phyloP scores from a whole-genome alignment of 2,113 vertebrate species.

The Petrocephalus zakoni region DNA sequence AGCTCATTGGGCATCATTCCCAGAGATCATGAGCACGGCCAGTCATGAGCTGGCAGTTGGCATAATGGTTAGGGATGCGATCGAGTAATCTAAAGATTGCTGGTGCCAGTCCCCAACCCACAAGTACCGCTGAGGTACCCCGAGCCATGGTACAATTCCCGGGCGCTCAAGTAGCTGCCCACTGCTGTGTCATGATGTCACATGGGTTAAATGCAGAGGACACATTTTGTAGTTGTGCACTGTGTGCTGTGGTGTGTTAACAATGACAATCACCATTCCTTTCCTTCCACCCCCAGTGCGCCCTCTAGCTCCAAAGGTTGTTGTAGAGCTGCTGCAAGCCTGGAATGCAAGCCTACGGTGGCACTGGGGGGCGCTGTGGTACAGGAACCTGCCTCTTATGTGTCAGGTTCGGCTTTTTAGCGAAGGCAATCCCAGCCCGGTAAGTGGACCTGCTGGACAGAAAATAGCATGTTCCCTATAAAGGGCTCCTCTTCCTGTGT shows the following conservation, averaged over 20 bases:
- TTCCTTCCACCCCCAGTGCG: constrained; percentile 40
- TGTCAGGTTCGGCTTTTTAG: constrained; percentile 51
- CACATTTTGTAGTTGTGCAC: too few relatives aligned
- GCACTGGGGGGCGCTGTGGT: constrained; percentile 48
- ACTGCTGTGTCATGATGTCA: too few relatives aligned
- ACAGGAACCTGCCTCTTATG: constrained; percentile 44
- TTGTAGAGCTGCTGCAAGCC: constrained; percentile 18
- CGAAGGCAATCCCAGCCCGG: constrained; percentile 30
- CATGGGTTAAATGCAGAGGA: too few relatives aligned
- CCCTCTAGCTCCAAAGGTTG: constrained; percentile 43
- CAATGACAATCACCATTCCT: too few relatives aligned
- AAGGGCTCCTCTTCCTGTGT: neutral
- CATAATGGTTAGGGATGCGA: too few relatives aligned
- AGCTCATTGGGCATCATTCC: neutral
- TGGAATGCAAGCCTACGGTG: constrained; percentile 55
- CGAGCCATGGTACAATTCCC: too few relatives aligned
- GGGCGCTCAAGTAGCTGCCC: too few relatives aligned
- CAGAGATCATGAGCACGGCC: neutral
- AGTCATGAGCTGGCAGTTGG: too few relatives aligned
- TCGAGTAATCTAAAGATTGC: too few relatives aligned
- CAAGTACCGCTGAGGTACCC: too few relatives aligned
- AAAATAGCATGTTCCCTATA: neutral
- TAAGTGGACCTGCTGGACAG: constrained; percentile 33
- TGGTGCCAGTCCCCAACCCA: too few relatives aligned
- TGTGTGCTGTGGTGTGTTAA: too few relatives aligned